phyloP scores from a whole-genome alignment of 2,797 vertebrate genomes.

The Zonotrichia albicollis region DNA sequence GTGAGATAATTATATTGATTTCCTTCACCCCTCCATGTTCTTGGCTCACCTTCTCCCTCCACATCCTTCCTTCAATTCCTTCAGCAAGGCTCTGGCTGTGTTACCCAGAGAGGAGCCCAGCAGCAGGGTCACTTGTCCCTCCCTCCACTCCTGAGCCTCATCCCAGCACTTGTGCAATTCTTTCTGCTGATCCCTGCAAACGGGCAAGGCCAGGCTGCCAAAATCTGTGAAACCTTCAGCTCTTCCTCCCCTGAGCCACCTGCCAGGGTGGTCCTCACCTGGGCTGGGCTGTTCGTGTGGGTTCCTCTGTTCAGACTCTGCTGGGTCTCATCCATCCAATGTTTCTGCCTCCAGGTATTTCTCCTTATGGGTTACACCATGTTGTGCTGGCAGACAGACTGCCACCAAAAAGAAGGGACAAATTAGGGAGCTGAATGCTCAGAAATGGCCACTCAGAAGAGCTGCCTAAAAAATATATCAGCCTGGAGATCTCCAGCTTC shows the following conservation, averaged over 20 bases:
- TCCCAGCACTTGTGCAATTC: neutral
- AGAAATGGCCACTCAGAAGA: neutral
- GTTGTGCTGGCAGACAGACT: neutral
- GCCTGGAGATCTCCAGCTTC: neutral
- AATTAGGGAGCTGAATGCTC: neutral
- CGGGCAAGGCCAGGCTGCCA: neutral
- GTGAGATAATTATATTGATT: neutral
- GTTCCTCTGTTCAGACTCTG: neutral
- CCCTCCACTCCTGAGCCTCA: neutral
- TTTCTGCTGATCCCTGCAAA: neutral
- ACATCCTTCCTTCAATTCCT: neutral
- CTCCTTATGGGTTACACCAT: neutral
- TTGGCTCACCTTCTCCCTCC: neutral
- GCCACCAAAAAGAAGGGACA: neutral
- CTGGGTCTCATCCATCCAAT: neutral
- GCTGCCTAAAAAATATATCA: neutral
- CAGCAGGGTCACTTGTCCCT: neutral
- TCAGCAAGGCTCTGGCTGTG: rapidly evolving
- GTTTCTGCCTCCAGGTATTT: neutral
- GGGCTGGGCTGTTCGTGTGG: rapidly evolving
- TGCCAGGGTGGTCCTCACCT: neutral
- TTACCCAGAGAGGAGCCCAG: neutral
- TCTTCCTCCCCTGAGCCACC: neutral
- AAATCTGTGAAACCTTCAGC: neutral
- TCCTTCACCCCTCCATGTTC: neutral